These are phyloP conservation scores for Borostomias antarcticus DNA, from an alignment of 2,797 vertebrate species.

Conservation along the genomic window DNA sequence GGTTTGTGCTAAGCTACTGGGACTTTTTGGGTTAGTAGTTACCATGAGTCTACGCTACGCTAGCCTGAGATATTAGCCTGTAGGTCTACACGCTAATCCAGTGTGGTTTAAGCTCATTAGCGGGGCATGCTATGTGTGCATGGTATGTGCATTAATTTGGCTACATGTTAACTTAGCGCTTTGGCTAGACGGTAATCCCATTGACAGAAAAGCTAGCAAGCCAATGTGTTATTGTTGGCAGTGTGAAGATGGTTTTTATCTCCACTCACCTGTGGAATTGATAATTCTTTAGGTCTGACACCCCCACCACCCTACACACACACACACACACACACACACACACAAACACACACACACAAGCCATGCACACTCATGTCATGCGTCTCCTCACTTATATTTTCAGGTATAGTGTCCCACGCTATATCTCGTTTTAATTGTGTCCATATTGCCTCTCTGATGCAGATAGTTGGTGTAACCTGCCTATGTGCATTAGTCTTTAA, in stretches of 20 bases:
- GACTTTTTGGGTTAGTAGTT: conserved; percentile 22
- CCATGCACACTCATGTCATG: no score
- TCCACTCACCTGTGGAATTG: no score
- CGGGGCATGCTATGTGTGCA: not conserved
- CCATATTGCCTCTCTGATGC: not conserved
- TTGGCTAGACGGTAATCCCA: not conserved
- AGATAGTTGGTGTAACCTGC: not conserved
- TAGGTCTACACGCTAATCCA: conserved; percentile 45
- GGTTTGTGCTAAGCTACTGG: not conserved
- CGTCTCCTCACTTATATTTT: no score
- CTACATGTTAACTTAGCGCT: not conserved
- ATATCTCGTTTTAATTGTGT: no score
- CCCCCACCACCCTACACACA: no score
- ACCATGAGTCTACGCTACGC: conserved; percentile 20
- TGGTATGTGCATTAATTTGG: conserved; percentile 3
- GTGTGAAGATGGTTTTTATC: no score
- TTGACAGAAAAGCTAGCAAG: not conserved
- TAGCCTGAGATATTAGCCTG: conserved; percentile 1
- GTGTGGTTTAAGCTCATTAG: conserved; percentile 62
- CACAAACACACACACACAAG: no score
- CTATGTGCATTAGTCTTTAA: not conserved
- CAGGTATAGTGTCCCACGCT: no score
- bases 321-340: no score
- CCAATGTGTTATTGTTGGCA: not conserved
- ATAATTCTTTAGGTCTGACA: no score